Evolutionary conservation across 2,888 invertebrate species (phyloP), one percentile per base, ranked within the genome.

Genomic region (Corbicula japonica): DNA sequence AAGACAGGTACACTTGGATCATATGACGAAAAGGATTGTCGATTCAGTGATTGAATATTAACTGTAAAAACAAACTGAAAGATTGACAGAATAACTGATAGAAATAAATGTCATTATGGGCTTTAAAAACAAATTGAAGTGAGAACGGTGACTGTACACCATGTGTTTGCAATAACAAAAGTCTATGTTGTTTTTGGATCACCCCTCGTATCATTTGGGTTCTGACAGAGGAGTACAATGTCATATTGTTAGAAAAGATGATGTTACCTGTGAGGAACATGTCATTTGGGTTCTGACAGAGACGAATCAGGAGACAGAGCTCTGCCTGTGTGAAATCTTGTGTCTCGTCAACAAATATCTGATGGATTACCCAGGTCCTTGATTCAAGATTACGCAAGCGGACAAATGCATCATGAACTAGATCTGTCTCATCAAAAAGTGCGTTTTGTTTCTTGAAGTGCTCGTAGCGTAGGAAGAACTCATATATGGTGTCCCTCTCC

Each of bases 311-410:
- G 2, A 92, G 86, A 65, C 86, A 87, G n/a, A 92, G 79, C 68
- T 92, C 91, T 26, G 91, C 90, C 71, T 92, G 91, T 0, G 91
- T 90, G 78, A 92, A 92, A 61, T 92, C 91, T 72, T 92, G 91
- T 0, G 90, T 90, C 76, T 92, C 91, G 65, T 92, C 91, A 0
- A 92, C 90, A 77, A 85, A 92, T n/a, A 92, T 75, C 82, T 90
- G 87, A 62, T 89, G 90, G 6, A 90, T 58, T 1, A 83, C 73
- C 86, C 87, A 88, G 8, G 80, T 70, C 18, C 73, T 62, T 6
- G 60, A 32, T 12, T 66, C 52, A 26, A 62, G 41, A 23, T 76
- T 62, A 23, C 68, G 50, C 23, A 89, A 66, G 2, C 90, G 76
- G 0, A 62, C n/a, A 50, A 70, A 83, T 15, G 86, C 68, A 38